These are phyloP conservation scores for Smithornis capensis DNA, from an alignment of 2,113 vertebrate genomes.

Conservation along the genomic window DNA sequence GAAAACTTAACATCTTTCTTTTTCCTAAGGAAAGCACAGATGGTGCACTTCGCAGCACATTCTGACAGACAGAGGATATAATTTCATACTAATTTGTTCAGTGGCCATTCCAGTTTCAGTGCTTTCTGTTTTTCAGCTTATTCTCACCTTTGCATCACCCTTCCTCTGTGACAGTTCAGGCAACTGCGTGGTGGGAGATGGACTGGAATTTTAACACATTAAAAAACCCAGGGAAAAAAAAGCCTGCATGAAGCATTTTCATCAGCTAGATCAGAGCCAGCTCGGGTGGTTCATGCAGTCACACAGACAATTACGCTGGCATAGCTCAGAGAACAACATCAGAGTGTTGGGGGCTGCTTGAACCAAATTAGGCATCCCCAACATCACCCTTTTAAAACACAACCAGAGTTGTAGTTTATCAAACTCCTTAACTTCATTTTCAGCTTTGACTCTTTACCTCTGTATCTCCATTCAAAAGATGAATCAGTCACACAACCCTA, in stretches of 20 bases:
- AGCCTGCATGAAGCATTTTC: neutral
- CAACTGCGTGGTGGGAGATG: neutral
- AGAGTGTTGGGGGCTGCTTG: neutral
- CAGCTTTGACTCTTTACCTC: neutral
- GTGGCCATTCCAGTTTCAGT: slow-evolving; percentile 3
- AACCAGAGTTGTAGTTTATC: neutral
- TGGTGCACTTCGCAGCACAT: neutral
- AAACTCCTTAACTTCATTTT: neutral
- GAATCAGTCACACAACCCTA: neutral
- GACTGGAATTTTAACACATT: neutral
- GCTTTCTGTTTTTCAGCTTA: slow-evolving; percentile 5
- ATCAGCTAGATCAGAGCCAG: neutral
- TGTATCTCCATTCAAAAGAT: neutral
- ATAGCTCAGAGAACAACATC: neutral
- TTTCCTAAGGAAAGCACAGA: slow-evolving; percentile 6
- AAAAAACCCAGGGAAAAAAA: neutral
- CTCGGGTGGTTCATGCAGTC: neutral
- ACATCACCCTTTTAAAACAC: neutral
- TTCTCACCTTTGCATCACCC: slow-evolving; percentile 5
- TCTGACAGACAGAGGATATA: neutral
- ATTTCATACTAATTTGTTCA: slow-evolving; percentile 40
- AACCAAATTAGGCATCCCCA: neutral
- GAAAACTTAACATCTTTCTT: neutral
- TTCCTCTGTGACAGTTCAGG: neutral
- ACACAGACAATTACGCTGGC: neutral